phyloP scores from a whole-genome alignment of 1,140 invertebrate species.

The Calliphora vicina region DNA sequence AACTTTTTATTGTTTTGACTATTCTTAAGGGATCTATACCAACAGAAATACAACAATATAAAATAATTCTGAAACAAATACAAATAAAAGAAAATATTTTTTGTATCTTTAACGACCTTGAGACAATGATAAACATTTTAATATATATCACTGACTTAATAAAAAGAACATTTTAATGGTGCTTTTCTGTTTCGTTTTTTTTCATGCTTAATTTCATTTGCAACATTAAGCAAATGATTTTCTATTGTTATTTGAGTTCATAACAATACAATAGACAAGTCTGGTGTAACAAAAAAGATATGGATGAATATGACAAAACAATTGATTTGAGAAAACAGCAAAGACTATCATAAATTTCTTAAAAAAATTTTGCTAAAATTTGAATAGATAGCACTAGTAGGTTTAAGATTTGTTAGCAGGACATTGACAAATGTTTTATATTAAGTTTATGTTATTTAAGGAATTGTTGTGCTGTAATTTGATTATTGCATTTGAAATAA shows the following conservation, averaged over 20 bases:
- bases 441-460: too few relatives aligned
- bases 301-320: too few relatives aligned
- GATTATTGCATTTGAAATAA: too few relatives aligned
- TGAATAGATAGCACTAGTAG: too few relatives aligned
- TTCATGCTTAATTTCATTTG: background rate
- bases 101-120: background rate
- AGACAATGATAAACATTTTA: background rate
- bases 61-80: background rate
- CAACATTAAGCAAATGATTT: background rate
- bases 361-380: too few relatives aligned
- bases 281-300: too few relatives aligned
- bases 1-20: background rate
- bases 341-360: too few relatives aligned
- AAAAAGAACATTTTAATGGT: background rate
- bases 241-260: background rate
- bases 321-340: too few relatives aligned
- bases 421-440: too few relatives aligned
- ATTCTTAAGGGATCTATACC: background rate
- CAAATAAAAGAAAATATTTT: background rate
- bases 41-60: background rate
- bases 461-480: too few relatives aligned
- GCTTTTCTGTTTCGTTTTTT: background rate
- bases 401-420: too few relatives aligned
- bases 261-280: background rate
- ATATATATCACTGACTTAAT: background rate